Base-by-base conservation (phyloP, 2,113 vertebrate species). In the Etheostoma spectabile region DNA sequence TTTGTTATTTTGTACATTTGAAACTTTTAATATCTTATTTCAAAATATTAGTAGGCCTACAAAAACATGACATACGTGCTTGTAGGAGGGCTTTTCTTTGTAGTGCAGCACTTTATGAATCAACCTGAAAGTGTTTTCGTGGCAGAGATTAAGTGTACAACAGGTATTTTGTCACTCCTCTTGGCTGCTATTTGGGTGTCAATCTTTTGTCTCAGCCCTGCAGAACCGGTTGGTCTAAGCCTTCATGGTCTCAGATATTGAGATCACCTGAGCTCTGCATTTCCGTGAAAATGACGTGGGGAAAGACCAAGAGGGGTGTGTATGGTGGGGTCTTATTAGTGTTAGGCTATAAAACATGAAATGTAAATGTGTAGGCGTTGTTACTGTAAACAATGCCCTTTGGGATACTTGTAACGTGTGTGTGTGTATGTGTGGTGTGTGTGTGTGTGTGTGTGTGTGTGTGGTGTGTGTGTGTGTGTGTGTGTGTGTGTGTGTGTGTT, bases 191-290 rank as follows among this genome's bases (percentile, higher is more conserved):
- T 93, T 72, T 88, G 67, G 81, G 84, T 91, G 86, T 91, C 92
- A 92, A 78, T 87, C 90, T 91, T 94, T 95, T 95, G 94, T 94
- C 83, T 81, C 5, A 30, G 27, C 82, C 69, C 22, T n/a, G 92
- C 61, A 70, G 78, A 93, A 94, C 94, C 81, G 87, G 95, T 96
- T 87, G 74, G 84, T 82, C 89, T 65, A 69, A 90, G 65, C 45
- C 77, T 87, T 88, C 84, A 21, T 67, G 30, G 70, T 78, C 80
- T 89, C 86, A 77, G 22, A 86, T 87, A 85, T 74, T 90, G 82
- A 87, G 88, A 87, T 91, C 86, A 76, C 83, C 87, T 77, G 79
- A 89, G 88, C 77, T 86, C 72, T 70, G 1, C 42, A 61, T 89
- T 79, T 15, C 76, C 79, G 79, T 88, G 81, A 84, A 16, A 93